phyloP scores from a whole-genome alignment of 2,797 vertebrate genomes.

The Sebastes vulpes region DNA sequence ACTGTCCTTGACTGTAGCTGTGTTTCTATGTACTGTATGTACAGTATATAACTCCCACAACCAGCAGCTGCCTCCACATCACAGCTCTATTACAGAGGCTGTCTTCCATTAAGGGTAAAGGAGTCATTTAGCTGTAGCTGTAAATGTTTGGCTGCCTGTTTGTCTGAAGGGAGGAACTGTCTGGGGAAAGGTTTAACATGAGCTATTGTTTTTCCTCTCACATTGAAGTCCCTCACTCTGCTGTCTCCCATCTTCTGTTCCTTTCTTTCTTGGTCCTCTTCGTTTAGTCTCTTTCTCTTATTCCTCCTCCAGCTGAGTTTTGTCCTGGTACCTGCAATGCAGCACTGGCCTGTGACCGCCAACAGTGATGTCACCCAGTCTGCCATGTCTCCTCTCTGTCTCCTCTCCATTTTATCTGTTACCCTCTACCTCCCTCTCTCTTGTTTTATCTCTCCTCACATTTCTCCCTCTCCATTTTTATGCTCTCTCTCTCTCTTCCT shows the following conservation, averaged over 20 bases:
- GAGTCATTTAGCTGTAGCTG: background rate
- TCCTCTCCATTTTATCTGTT: background rate
- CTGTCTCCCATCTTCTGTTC: background rate
- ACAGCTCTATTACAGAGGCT: background rate
- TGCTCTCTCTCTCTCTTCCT: background rate
- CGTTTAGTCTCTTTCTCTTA: background rate
- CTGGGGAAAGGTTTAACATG: background rate
- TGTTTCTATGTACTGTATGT: background rate
- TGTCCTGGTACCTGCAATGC: constrained; percentile 65
- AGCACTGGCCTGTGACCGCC: constrained; percentile 49
- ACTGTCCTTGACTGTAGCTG: background rate
- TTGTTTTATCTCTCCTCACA: background rate
- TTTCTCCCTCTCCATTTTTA: background rate
- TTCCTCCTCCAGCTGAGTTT: background rate
- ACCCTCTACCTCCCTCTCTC: background rate
- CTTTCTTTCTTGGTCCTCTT: background rate
- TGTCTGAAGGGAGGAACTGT: background rate
- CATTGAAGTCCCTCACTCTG: background rate
- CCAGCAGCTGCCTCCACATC: background rate
- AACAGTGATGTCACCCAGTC: constrained; percentile 64
- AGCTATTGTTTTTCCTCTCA: background rate
- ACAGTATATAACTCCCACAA: background rate
- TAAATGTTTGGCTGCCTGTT: background rate
- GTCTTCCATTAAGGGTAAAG: background rate
- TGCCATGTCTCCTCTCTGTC: constrained; percentile 9